These are phyloP conservation scores for Nephrotoma appendiculata DNA, from an alignment of 2,888 invertebrate species.

Conservation along the genomic window DNA sequence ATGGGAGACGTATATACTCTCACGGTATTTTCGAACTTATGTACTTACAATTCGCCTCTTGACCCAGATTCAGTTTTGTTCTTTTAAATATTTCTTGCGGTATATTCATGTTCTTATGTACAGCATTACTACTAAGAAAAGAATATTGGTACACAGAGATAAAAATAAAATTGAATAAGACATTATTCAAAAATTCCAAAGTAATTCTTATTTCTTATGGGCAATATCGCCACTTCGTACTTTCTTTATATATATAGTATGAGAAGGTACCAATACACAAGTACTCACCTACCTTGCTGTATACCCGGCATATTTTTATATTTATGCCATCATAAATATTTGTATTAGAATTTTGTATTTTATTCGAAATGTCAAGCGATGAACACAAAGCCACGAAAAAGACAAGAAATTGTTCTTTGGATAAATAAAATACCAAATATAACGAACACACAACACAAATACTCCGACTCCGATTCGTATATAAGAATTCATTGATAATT, in stretches of 20 bases:
- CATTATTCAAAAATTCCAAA: neutral
- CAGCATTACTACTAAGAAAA: neutral
- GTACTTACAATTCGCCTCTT: neutral
- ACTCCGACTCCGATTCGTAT: neutral
- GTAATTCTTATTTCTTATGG: neutral
- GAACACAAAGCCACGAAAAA: neutral
- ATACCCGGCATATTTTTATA: neutral
- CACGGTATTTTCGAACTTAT: neutral
- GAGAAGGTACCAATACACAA: neutral
- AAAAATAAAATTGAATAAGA: neutral
- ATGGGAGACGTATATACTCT: neutral
- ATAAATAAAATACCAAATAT: neutral
- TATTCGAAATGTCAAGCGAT: neutral
- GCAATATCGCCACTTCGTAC: neutral
- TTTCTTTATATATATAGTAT: neutral
- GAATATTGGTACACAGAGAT: neutral
- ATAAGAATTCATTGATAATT: neutral
- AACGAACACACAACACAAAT: neutral
- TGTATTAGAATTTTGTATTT: neutral
- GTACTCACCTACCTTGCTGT: neutral
- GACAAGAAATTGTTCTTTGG: neutral
- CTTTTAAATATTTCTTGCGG: neutral
- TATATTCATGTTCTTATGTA: neutral
- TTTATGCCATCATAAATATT: neutral
- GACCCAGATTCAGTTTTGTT: neutral